Base-by-base conservation (phyloP, 2,797 vertebrate genomes). In the Liasis olivaceus region DNA sequence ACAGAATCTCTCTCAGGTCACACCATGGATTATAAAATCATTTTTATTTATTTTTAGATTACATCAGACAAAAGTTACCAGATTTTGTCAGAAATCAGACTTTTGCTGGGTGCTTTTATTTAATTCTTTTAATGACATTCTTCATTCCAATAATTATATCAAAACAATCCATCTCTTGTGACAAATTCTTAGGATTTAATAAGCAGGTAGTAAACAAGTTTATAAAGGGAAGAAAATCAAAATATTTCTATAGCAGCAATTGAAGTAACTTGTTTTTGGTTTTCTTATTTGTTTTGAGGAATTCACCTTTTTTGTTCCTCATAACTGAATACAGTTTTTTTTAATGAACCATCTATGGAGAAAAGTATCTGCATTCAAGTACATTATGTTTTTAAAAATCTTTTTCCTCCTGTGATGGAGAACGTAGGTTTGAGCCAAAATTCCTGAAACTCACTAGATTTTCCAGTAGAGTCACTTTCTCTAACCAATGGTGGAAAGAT, bases 41-140 rank as follows among this genome's bases (percentile, higher is more conserved):
- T 85, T 93, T 81, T 72, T 91, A 2, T 93, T 90, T 62, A 94
- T 85, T 89, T 89, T 26, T 89, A 26, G 4, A 87, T 93, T 94
- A 26, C 59, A 54, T 47, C 3, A 24, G 85, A 93, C 90, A 0
- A 3, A 91, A 64, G 1, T 42, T 69, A 3, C 0, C 93, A 92
- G 92, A 60, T 12, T 90, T 47, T 64, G 69, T 8, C 11, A 91
- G 15, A 56, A 90, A 88, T n/a, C 90, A 0, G 0, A 6, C 72
- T 94, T 54, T 95, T 66, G 84, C 1, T 36, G 28, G 87, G 87
- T 77, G 0, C 4, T 28, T 81, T 64, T 54, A 62, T 36, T 89
- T 24, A 22, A 58, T 28, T 1, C 6, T 90, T 81, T 72, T 59
- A 89, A 86, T 85, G 86, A 2, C 88, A 54, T 85, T 36, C 51